phyloP scores from a whole-genome alignment of 2,113 vertebrate genomes.

The Stegostoma tigrinum region DNA sequence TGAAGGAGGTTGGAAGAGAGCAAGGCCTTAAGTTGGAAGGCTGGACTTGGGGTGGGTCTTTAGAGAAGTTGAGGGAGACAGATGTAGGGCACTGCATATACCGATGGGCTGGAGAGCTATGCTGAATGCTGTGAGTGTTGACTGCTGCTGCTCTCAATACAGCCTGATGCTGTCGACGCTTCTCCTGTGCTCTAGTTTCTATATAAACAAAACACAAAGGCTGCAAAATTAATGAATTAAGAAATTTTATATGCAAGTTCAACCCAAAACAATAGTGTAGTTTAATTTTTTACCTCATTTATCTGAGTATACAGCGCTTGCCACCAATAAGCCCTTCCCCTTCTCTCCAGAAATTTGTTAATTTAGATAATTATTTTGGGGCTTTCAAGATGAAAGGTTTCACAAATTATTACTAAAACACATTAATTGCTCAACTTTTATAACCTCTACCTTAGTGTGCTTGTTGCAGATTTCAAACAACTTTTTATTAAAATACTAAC shows the following conservation, averaged over 20 bases:
- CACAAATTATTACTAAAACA: neutral
- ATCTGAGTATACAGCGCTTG: constrained; percentile 31
- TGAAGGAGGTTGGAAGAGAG: constrained; percentile 61
- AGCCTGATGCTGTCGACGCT: constrained; percentile 66
- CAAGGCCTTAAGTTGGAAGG: constrained; percentile 54
- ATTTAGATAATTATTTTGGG: neutral
- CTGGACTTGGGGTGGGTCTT: constrained; percentile 47
- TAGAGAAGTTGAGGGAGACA: constrained; percentile 44
- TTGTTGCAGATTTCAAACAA: neutral
- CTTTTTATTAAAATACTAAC: neutral
- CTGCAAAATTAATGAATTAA: neutral
- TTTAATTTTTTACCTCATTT: neutral
- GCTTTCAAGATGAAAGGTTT: neutral
- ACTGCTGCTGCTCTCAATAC: constrained; percentile 55
- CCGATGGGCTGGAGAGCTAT: constrained; percentile 46
- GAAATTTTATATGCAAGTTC: neutral
- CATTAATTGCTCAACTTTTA: neutral
- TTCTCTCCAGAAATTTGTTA: neutral
- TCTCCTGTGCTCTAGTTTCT: constrained; percentile 76
- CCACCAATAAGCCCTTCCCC: neutral
- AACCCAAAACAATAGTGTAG: neutral
- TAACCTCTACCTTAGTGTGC: neutral
- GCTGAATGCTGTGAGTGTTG: constrained; percentile 56
- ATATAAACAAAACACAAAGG: constrained; percentile 39
- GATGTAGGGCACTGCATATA: constrained; percentile 46